These are phyloP conservation scores for Propithecus coquereli DNA, from an alignment of 2,113 vertebrate species.

Conservation along the genomic window DNA sequence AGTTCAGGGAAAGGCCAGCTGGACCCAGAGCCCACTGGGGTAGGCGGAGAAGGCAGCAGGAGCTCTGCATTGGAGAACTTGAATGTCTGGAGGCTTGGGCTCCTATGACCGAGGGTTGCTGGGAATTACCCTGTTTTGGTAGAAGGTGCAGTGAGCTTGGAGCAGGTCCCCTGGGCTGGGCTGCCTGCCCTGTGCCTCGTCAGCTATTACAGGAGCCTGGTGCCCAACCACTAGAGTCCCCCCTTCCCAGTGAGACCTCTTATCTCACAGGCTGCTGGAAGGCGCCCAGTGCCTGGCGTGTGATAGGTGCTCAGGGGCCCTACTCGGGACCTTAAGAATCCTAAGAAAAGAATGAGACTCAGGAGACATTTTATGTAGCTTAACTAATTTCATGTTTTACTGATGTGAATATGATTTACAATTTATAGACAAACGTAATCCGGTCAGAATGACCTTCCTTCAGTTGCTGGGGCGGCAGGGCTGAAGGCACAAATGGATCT, in stretches of 20 bases:
- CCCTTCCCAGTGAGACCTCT: neutral
- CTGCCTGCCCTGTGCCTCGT: too few relatives aligned
- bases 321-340: neutral
- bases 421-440: neutral
- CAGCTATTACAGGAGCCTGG: accelerated
- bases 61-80: neutral
- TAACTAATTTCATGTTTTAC: neutral
- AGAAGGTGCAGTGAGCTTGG: accelerated
- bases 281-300: accelerated
- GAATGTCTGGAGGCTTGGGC: too few relatives aligned
- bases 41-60: neutral
- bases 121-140: neutral
- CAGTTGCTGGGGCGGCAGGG: neutral
- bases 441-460: slow-evolving; percentile 18
- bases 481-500: neutral
- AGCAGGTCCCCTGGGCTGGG: accelerated
- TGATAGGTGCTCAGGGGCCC: neutral
- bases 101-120: neutral
- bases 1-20: neutral
- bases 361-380: neutral
- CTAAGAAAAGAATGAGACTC: neutral
- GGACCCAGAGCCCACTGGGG: accelerated
- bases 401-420: neutral
- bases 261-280: accelerated
- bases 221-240: neutral